Conservation (phyloP, 2,888 invertebrate genomes). For the Cheilosia impressa region DNA sequence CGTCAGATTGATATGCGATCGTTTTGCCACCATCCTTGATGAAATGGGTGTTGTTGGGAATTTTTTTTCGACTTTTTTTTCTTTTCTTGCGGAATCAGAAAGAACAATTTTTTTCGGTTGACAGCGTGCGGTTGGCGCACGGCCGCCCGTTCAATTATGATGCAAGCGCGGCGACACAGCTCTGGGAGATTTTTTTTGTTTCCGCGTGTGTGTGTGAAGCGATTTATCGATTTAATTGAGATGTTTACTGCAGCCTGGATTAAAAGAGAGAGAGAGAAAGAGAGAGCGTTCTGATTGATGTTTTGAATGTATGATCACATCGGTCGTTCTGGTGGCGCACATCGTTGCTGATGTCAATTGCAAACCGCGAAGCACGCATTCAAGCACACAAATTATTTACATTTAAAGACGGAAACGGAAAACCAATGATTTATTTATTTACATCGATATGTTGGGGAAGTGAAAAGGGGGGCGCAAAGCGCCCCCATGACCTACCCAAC, state of each 20-base stretch:
- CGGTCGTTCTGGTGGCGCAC: background rate
- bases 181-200: background rate
- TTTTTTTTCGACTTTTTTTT: background rate
- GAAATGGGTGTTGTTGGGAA: slow-evolving; percentile 33
- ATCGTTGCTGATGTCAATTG: slow-evolving; percentile 6
- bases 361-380: background rate
- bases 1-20: slow-evolving; percentile 46
- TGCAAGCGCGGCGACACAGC: slow-evolving; percentile 12
- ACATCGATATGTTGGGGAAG: slow-evolving; percentile 52
- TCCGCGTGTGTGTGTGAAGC: background rate
- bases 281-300: slow-evolving; percentile 13
- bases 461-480: slow-evolving; percentile 1
- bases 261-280: background rate
- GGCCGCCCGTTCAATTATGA: slow-evolving; percentile 17
- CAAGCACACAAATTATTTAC: slow-evolving; percentile 47
- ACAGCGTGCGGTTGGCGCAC: slow-evolving; percentile 16
- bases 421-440: slow-evolving; percentile 67
- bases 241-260: background rate
- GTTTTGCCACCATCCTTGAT: slow-evolving; percentile 53
- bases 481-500: slow-evolving; percentile 62
- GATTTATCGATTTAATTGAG: slow-evolving; percentile 44
- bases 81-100: background rate
- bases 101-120: slow-evolving; percentile 29
- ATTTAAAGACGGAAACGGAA: slow-evolving; percentile 63
- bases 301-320: background rate